Percentiles rank a stretch among this genome's conserved stretches.
phyloP scores from a whole-genome alignment of 2,888 invertebrate species.

The Anodontia alba region DNA sequence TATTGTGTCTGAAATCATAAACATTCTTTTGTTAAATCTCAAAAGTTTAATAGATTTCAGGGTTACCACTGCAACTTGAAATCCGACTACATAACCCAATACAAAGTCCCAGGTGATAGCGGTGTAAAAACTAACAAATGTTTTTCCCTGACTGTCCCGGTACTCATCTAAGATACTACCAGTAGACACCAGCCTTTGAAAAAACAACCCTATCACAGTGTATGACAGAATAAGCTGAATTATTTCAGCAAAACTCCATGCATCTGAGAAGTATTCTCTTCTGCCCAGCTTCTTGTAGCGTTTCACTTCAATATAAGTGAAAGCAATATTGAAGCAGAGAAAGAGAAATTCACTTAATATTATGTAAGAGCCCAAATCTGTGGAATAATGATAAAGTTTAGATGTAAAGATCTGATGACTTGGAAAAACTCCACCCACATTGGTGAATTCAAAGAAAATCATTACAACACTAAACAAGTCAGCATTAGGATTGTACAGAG shows the following conservation, averaged over 20 bases:
- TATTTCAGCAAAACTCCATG: constrained; percentile 69
- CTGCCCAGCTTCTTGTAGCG: constrained; percentile 47
- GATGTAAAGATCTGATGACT: constrained; percentile 67
- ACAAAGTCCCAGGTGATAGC: constrained; percentile 66
- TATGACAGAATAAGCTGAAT: constrained; percentile 62
- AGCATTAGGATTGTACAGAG: constrained; percentile 69
- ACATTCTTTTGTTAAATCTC: constrained; percentile 66
- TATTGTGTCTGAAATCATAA: constrained; percentile 61
- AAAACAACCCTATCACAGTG: constrained; percentile 64
- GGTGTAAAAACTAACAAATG: constrained; percentile 70
- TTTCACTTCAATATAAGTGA: constrained; percentile 64
- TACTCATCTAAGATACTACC: constrained; percentile 55
- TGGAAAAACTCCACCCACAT: constrained; percentile 60
- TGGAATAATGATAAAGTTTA: constrained; percentile 64
- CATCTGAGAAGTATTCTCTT: constrained; percentile 62
- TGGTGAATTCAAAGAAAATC: constrained; percentile 70
- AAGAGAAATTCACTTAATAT: constrained; percentile 66
- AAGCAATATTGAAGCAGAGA: constrained; percentile 58
- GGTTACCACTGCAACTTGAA: constrained; percentile 62
- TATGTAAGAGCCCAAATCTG: constrained; percentile 59
- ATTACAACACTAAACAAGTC: constrained; percentile 70
- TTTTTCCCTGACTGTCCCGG: constrained; percentile 27
- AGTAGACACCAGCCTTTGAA: constrained; percentile 63
- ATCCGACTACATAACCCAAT: constrained; percentile 66
- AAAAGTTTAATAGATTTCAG: constrained; percentile 70